These are phyloP conservation scores for Panopea generosa DNA, from an alignment of 2,888 invertebrate species.

Conservation along the genomic window DNA sequence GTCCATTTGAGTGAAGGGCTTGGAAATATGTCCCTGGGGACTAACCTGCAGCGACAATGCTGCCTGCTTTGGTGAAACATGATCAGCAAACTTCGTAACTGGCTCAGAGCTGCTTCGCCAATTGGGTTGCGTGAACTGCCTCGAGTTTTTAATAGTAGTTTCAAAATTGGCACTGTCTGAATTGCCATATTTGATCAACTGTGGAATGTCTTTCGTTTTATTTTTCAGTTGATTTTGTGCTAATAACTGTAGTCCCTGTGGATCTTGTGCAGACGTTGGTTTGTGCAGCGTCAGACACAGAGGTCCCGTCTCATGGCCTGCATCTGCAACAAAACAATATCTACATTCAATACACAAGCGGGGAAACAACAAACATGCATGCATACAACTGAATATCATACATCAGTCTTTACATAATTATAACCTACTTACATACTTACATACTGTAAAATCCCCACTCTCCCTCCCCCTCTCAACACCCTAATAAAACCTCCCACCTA, in stretches of 20 bases:
- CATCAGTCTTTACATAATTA: too few relatives aligned
- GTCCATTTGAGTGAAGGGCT: not conserved
- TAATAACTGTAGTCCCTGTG: not conserved
- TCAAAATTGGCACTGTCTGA: not conserved
- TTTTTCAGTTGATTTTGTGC: not conserved
- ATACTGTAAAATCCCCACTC: too few relatives aligned
- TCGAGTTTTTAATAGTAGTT: not conserved
- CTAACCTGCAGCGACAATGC: conserved; percentile 14
- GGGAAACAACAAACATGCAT: too few relatives aligned
- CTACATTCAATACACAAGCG: too few relatives aligned
- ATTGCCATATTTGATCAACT: not conserved
- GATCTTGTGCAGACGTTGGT: conserved; percentile 15
- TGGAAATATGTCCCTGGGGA: conserved; percentile 7
- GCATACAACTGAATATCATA: too few relatives aligned
- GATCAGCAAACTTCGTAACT: not conserved
- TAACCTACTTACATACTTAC: too few relatives aligned
- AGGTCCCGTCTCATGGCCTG: conserved; percentile 8
- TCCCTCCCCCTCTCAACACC: too few relatives aligned
- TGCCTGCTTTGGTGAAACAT: conserved; percentile 4
- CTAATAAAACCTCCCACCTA: too few relatives aligned
- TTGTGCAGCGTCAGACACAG: conserved; percentile 40
- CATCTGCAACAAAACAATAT: conserved; percentile 44
- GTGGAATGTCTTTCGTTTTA: not conserved
- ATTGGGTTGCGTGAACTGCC: conserved; percentile 19
- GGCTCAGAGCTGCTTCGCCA: conserved; percentile 44